Evolutionary conservation across 2,797 vertebrate genomes (phyloP).

Genomic region (Onychomys arenicola): DNA sequence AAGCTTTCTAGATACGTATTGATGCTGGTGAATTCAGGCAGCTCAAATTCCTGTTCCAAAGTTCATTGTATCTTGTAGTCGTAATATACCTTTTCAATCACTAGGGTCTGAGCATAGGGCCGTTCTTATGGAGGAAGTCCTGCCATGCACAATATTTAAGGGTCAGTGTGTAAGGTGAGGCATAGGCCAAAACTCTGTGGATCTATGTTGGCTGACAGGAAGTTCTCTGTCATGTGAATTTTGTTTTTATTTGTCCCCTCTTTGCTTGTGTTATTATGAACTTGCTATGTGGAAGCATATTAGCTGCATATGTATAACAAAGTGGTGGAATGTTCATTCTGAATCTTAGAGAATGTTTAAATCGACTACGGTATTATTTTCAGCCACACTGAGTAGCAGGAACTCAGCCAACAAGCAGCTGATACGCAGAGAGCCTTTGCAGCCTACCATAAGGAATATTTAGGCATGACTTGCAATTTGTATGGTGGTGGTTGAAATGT

Average conservation of each 20-base stretch:
- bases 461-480: slow-evolving; percentile 53
- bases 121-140: not conserved
- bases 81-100: not conserved
- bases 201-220: not conserved
- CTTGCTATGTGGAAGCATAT: not conserved
- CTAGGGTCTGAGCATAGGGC: not conserved
- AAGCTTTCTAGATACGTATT: not conserved
- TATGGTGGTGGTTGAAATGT: slow-evolving; percentile 31
- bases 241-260: not conserved
- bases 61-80: not conserved
- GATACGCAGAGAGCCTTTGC: not conserved
- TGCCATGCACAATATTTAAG: not conserved
- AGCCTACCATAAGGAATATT: slow-evolving; percentile 6
- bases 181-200: not conserved
- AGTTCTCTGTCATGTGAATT: not conserved
- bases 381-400: not conserved
- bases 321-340: not conserved
- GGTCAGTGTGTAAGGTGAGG: not conserved
- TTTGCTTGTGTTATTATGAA: not conserved
- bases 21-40: not conserved
- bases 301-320: not conserved
- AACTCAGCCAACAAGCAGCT: slow-evolving; percentile 6
- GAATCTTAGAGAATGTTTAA: slow-evolving; percentile 52
- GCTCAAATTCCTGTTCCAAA: not conserved
- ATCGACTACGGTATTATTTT: slow-evolving; percentile 33